Conservation (phyloP, 2,113 vertebrate genomes). For the Mirza zaza region DNA sequence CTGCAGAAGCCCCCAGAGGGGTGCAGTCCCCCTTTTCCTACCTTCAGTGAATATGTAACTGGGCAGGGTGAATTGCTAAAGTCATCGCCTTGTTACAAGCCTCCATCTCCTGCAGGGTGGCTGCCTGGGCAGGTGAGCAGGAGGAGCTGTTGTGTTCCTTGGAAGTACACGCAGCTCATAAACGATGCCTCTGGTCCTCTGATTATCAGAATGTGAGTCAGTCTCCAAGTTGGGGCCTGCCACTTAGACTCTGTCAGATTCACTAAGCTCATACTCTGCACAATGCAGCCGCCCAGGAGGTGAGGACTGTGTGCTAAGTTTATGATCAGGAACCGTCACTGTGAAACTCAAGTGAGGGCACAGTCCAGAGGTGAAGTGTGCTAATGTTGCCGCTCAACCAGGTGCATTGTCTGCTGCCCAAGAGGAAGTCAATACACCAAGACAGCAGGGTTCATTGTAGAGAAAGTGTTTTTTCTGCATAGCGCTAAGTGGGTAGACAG, state of each 20-base stretch:
- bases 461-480: too few relatives aligned
- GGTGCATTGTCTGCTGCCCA: too few relatives aligned
- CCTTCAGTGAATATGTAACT: background rate
- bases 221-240: conserved; percentile 46
- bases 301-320: conserved; percentile 76
- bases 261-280: conserved; percentile 75
- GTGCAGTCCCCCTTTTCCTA: background rate
- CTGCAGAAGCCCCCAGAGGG: background rate
- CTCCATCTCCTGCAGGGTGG: background rate
- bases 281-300: conserved; percentile 87
- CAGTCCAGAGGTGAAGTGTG: conserved; percentile 84
- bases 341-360: conserved; percentile 89
- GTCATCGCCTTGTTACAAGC: background rate
- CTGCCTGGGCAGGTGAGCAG: background rate
- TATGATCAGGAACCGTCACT: conserved; percentile 82
- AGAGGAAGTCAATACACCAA: too few relatives aligned
- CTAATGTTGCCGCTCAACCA: background rate
- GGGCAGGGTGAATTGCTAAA: background rate
- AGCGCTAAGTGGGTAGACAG: too few relatives aligned
- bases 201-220: conserved; percentile 5
- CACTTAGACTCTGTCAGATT: background rate
- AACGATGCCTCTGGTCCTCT: conserved; percentile 2
- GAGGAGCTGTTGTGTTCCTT: conserved; percentile 63
- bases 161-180: conserved; percentile 39
- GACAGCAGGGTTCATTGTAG: too few relatives aligned